Base-by-base conservation (phyloP, 2,797 vertebrate species). In the Chromis chromis region DNA sequence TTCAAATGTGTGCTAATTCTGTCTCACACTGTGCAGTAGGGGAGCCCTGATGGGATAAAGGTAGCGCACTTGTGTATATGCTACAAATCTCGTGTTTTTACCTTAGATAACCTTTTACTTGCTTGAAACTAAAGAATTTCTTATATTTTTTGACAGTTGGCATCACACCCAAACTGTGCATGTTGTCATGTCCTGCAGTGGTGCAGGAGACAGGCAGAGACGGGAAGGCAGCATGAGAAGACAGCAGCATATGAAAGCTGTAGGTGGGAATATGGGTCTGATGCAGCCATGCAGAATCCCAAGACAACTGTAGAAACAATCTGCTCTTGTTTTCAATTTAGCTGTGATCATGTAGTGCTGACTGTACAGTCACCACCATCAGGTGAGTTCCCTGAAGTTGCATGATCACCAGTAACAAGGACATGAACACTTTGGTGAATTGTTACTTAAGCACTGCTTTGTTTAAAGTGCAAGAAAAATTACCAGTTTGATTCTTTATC, bases 271-370 rank as follows among this genome's bases (percentile, higher is more conserved):
- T 63, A 70, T 28, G 19, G 40, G 11, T 46, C 22, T 27, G 19
- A 70, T 58, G 56, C 55, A 42, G 76, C 48, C 31, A 55, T 21
- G 24, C 74, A 59, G 58, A 55, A 67, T 67, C 59, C 39, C 52
- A 33, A 52, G 17, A 74, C 73, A 61, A 24, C 24, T 44, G 54
- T 21, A 72, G 36, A 57, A 69, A 44, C 69, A 61, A 67, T 76
- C 77, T 82, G 70, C 13, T 73, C 55, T 65, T 73, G 57, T 86
- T 85, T 83, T 71, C 74, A 84, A 49, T 62, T 81, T 73, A 50
- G 65, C 48, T 44, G 53, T 56, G 40, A 57, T 60, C 55, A 67
- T 68, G 61, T 27, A 66, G 63, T 52, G 54, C 72, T 61, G 70
- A 75, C 56, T 28, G 31, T 12, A 68, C 25, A 28, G 33, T 44